A percentile compares a stretch with the other conserved stretches of the same genome.
phyloP scores from a whole-genome alignment of 23 tunicate genomes.

The Styela clava region DNA sequence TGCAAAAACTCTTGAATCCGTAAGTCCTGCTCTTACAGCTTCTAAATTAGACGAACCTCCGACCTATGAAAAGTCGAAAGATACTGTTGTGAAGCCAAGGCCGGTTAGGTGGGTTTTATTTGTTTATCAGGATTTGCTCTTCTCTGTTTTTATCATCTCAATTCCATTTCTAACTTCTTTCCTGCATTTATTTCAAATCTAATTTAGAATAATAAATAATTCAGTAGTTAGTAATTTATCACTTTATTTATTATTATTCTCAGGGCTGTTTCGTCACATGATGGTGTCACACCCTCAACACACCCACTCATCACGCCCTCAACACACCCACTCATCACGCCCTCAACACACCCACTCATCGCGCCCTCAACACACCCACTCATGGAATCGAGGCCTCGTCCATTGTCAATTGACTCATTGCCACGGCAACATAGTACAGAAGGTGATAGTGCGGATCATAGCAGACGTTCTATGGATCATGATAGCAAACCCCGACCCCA shows the following conservation, averaged over 20 bases:
- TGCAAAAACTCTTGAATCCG: neutral
- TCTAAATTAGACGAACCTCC: neutral
- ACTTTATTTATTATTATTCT: too few relatives aligned
- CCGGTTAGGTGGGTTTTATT: neutral
- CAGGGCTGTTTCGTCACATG: neutral
- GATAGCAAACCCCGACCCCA: neutral
- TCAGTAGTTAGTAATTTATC: too few relatives aligned
- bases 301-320: neutral
- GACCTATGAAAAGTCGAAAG: neutral
- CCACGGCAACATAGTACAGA: neutral
- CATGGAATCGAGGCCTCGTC: neutral
- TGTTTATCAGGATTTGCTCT: too few relatives aligned
- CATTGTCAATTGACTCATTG: neutral
- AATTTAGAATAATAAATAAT: too few relatives aligned
- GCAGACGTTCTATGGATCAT: neutral
- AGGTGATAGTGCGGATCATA: too few relatives aligned
- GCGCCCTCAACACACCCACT: neutral
- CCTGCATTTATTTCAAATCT: too few relatives aligned
- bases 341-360: neutral
- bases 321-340: neutral
- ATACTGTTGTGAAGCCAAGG: neutral
- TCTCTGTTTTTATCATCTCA: too few relatives aligned
- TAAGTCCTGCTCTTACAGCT: neutral
- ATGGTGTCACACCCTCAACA: too few relatives aligned
- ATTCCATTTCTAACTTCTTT: too few relatives aligned